These are phyloP conservation scores for Drosophila kuntzei DNA, from an alignment of 2,888 invertebrate species.

Conservation along the genomic window DNA sequence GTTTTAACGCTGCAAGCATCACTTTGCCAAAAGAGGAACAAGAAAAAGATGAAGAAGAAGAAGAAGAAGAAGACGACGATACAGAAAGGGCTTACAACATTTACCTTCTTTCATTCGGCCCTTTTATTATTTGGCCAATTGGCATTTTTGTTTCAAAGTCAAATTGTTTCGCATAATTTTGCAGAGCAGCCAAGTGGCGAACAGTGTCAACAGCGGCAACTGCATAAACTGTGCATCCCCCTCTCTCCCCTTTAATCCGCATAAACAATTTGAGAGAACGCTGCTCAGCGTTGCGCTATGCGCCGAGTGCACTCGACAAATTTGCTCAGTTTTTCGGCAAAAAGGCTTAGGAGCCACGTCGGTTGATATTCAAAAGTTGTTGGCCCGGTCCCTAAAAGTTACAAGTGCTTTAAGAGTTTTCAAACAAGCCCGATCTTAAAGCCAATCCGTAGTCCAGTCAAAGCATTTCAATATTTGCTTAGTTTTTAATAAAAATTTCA, in stretches of 20 bases:
- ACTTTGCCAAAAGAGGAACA: constrained; percentile 22
- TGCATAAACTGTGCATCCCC: constrained; percentile 56
- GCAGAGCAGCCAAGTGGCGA: constrained; percentile 71
- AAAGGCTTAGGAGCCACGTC: constrained; percentile 25
- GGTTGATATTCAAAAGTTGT: constrained; percentile 62
- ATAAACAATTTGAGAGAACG: constrained; percentile 65
- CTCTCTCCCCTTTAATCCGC: constrained; percentile 27
- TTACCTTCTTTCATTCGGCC: constrained; percentile 27
- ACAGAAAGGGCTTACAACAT: constrained; percentile 27
- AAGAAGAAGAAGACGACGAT: background rate
- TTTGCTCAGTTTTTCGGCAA: constrained; percentile 66
- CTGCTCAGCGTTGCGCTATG: constrained; percentile 48
- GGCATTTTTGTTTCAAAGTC: constrained; percentile 66
- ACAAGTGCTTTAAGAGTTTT: constrained; percentile 42
- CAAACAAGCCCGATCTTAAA: constrained; percentile 26
- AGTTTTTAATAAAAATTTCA: constrained; percentile 69
- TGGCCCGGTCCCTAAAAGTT: constrained; percentile 45
- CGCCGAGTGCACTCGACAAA: constrained; percentile 70
- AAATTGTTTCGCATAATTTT: constrained; percentile 76
- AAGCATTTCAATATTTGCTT: constrained; percentile 50
- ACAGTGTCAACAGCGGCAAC: constrained; percentile 70
- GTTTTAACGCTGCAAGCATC: constrained; percentile 59
- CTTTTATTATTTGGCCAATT: constrained; percentile 47
- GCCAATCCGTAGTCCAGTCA: constrained; percentile 5
- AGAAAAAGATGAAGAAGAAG: background rate